A percentile compares a stretch with the other conserved stretches of the same genome.
Evolutionary conservation across 1,140 invertebrate genomes (phyloP).

Genomic region (Protaetia brevitarsis): DNA sequence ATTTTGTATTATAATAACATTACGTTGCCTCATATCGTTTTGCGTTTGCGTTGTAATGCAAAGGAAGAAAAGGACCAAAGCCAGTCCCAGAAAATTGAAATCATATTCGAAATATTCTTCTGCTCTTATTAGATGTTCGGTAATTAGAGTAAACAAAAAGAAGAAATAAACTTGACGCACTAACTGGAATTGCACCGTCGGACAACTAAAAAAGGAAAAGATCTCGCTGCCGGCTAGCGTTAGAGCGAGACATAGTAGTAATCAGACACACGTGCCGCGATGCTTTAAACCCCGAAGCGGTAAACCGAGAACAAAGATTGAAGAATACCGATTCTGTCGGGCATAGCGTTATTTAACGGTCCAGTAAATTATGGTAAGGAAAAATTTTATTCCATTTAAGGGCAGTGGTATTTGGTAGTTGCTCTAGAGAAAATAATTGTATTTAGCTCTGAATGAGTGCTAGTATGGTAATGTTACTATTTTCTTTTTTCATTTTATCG

Average conservation of each 20-base stretch:
- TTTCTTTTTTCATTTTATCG: too few relatives aligned
- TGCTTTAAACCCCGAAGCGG: neutral
- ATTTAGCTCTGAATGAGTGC: neutral
- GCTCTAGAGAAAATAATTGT: neutral
- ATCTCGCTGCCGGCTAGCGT: neutral
- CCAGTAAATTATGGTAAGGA: conserved; percentile 8
- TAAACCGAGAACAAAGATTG: conserved; percentile 18
- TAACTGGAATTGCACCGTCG: conserved; percentile 12
- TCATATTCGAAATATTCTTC: neutral
- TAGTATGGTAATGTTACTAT: too few relatives aligned
- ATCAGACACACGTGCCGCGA: conserved; percentile 17
- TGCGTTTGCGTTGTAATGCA: neutral
- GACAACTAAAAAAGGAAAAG: neutral
- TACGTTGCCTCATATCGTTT: neutral
- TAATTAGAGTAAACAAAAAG: neutral
- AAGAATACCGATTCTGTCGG: conserved; percentile 8
- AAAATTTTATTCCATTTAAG: neutral
- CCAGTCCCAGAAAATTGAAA: neutral
- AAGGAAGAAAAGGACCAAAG: too few relatives aligned
- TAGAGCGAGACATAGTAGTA: neutral
- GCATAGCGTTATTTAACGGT: neutral
- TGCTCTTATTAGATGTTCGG: neutral
- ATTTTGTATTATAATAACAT: too few relatives aligned
- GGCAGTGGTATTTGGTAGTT: neutral
- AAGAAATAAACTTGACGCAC: neutral